Percentiles rank a stretch among this genome's conserved stretches.
These are phyloP conservation scores for Tolmerus cingulatus DNA, from an alignment of 2,888 invertebrate species.

Conservation along the genomic window DNA sequence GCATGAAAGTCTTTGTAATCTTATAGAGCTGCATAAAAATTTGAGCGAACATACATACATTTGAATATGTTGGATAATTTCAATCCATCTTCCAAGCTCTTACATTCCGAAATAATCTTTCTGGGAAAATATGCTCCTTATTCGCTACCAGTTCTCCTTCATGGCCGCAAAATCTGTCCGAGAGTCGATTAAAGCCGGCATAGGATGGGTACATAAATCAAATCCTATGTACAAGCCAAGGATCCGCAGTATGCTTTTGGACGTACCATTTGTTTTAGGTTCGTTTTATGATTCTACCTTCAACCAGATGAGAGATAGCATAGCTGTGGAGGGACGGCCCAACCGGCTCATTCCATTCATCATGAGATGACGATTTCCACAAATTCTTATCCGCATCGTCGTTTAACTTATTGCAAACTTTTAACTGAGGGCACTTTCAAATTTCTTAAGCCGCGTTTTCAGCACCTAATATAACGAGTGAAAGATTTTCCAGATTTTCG, in stretches of 20 bases:
- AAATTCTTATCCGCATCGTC: neutral
- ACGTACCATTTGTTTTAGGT: conserved; percentile 3
- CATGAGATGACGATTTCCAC: neutral
- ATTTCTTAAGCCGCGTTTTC: neutral
- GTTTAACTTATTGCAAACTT: neutral
- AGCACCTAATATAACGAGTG: neutral
- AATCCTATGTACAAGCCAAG: neutral
- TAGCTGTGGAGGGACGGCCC: neutral
- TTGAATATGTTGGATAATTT: neutral
- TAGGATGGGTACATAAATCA: conserved; percentile 18
- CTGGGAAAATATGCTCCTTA: neutral
- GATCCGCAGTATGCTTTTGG: neutral
- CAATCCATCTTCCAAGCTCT: neutral
- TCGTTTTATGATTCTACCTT: neutral
- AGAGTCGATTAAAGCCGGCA: neutral
- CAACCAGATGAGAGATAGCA: conserved; percentile 1
- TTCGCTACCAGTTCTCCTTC: neutral
- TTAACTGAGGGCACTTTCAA: neutral
- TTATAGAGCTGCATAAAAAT: neutral
- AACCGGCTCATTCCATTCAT: neutral
- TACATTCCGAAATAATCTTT: neutral
- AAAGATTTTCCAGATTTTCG: neutral
- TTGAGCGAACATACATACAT: neutral
- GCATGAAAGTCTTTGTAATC: neutral
- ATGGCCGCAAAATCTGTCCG: neutral